These are phyloP conservation scores for Sebastes kiyomatsui DNA, from an alignment of 2,797 vertebrate species.

Conservation along the genomic window DNA sequence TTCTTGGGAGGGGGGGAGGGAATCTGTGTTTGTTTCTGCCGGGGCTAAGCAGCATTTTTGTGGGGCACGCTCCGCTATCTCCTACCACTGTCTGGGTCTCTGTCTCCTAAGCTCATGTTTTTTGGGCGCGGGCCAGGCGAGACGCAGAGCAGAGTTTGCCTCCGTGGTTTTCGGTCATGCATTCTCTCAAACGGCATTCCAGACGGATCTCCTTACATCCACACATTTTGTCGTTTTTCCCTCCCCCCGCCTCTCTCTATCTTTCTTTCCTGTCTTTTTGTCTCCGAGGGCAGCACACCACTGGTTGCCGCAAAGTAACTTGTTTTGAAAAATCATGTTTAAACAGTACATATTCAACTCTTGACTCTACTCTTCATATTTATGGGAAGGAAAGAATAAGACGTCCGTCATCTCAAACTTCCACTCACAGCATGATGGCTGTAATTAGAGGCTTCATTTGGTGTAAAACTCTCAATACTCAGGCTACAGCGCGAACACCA, in stretches of 20 bases:
- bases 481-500: not conserved
- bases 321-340: not conserved
- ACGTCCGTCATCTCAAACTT: not conserved
- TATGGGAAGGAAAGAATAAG: not conserved
- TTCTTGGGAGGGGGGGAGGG: not conserved
- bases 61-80: slow-evolving; percentile 39
- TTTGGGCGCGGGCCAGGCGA: slow-evolving; percentile 36
- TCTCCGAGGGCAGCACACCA: slow-evolving; percentile 26
- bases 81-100: slow-evolving; percentile 50
- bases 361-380: not conserved
- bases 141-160: slow-evolving; percentile 46
- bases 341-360: not conserved
- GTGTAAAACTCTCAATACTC: not conserved
- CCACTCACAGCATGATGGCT: not conserved
- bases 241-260: not conserved
- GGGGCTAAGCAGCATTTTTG: slow-evolving; percentile 45
- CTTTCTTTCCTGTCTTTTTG: slow-evolving; percentile 1
- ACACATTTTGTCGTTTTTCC: slow-evolving; percentile 4
- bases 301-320: not conserved
- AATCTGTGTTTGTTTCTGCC: not conserved
- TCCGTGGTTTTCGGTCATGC: slow-evolving; percentile 58
- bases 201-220: slow-evolving; percentile 71
- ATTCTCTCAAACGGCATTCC: slow-evolving; percentile 69
- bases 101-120: slow-evolving; percentile 42
- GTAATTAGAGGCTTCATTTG: slow-evolving; percentile 19